Conservation (phyloP, 2,888 invertebrate species). For the Hybos culiciformis region DNA sequence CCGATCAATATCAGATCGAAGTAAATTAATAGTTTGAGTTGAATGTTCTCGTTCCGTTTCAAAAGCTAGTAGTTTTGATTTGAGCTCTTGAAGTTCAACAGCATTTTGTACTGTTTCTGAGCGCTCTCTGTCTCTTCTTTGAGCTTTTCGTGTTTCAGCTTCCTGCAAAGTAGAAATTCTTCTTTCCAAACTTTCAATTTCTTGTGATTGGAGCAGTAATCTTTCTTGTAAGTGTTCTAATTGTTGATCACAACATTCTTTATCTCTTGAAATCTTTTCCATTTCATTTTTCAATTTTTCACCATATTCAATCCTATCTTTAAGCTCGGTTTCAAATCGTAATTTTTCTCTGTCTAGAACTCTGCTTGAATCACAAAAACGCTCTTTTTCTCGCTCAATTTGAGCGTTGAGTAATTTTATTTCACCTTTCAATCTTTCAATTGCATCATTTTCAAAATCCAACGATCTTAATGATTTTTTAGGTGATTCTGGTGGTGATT, state of each 20-base stretch:
- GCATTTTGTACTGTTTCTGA: slow-evolving; percentile 27
- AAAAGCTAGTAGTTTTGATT: slow-evolving; percentile 19
- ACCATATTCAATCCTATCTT: slow-evolving; percentile 33
- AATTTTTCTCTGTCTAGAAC: slow-evolving; percentile 34
- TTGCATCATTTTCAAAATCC: slow-evolving; percentile 37
- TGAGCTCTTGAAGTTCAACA: slow-evolving; percentile 29
- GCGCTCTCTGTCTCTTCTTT: slow-evolving; percentile 29
- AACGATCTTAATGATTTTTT: slow-evolving; percentile 25
- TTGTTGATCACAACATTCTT: slow-evolving; percentile 27
- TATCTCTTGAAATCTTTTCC: slow-evolving; percentile 31
- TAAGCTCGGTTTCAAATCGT: slow-evolving; percentile 33
- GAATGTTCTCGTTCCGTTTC: slow-evolving; percentile 25
- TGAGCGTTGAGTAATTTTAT: slow-evolving; percentile 38
- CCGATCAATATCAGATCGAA: slow-evolving; percentile 31
- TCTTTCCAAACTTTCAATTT: slow-evolving; percentile 39
- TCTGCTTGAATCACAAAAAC: slow-evolving; percentile 37
- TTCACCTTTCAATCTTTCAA: slow-evolving; percentile 39
- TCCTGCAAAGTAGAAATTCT: slow-evolving; percentile 34
- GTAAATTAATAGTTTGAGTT: slow-evolving; percentile 23
- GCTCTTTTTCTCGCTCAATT: slow-evolving; percentile 39
- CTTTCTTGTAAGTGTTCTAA: slow-evolving; percentile 32
- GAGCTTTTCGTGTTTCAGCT: slow-evolving; percentile 28
- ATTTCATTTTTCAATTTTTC: slow-evolving; percentile 34
- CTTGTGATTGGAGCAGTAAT: slow-evolving; percentile 27
- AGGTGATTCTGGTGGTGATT: slow-evolving; percentile 33